These are phyloP conservation scores for Pharmacophagus antenor DNA, from an alignment of 2,888 invertebrate genomes.

Conservation along the genomic window DNA sequence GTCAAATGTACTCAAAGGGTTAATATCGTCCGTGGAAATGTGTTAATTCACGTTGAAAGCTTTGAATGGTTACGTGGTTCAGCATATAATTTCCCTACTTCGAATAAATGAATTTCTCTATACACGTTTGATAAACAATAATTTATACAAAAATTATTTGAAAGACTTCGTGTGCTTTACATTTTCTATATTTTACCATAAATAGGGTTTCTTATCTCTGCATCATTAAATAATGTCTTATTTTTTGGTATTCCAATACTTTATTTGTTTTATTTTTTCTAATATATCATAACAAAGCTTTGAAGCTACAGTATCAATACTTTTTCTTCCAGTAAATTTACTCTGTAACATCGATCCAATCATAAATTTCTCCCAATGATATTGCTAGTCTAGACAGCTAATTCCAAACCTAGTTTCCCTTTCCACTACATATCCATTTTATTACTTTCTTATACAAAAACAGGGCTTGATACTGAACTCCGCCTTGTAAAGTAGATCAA, in stretches of 20 bases:
- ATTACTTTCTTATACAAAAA: constrained; percentile 3
- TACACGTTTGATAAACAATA: not conserved
- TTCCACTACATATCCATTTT: constrained; percentile 6
- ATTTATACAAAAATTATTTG: not conserved
- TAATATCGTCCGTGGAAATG: too few relatives aligned
- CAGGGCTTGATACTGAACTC: not conserved
- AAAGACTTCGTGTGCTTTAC: not conserved
- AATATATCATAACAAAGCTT: not conserved
- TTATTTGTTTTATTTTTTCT: too few relatives aligned
- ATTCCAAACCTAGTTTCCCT: constrained; percentile 1
- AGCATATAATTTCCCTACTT: not conserved
- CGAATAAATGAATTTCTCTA: constrained; percentile 1
- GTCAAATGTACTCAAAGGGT: too few relatives aligned
- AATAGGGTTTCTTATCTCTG: too few relatives aligned
- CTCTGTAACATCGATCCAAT: constrained; percentile 6
- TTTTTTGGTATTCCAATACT: too few relatives aligned
- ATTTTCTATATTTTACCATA: too few relatives aligned
- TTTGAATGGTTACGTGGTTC: not conserved
- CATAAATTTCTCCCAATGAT: constrained; percentile 5
- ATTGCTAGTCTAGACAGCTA: constrained; percentile 17
- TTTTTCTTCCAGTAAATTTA: constrained; percentile 1
- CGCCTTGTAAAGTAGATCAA: too few relatives aligned
- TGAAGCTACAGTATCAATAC: not conserved
- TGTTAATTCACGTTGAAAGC: too few relatives aligned
- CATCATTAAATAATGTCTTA: too few relatives aligned